These are phyloP conservation scores for Amniataba percoides DNA, from an alignment of 2,797 vertebrate genomes.

Conservation along the genomic window DNA sequence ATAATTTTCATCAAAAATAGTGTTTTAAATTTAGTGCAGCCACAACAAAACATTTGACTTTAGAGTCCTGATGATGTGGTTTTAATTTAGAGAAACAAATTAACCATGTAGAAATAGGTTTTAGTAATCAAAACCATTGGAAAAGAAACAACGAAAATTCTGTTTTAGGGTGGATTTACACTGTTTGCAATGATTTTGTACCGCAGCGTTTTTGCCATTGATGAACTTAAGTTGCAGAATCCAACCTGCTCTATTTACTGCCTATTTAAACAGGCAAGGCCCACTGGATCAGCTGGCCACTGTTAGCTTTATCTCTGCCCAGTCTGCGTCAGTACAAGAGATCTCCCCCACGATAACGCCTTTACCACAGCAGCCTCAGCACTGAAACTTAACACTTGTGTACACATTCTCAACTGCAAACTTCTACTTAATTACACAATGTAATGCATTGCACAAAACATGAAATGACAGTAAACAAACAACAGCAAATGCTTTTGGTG, in stretches of 20 bases:
- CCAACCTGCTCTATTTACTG: not conserved
- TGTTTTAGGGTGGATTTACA: not conserved
- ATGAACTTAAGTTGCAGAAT: constrained; percentile 7
- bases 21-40: not conserved
- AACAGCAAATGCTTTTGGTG: not conserved
- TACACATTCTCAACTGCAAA: constrained; percentile 11
- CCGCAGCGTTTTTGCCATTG: not conserved
- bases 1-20: not conserved
- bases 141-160: not conserved
- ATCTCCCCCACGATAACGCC: constrained; percentile 4
- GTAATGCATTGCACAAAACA: not conserved
- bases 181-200: not conserved
- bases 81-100: not conserved
- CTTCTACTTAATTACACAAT: constrained; percentile 19
- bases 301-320: constrained; percentile 10
- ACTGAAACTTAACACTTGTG: not conserved
- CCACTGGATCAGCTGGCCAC: not conserved
- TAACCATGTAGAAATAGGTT: not conserved
- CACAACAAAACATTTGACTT: not conserved
- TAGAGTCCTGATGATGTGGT: not conserved
- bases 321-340: constrained; percentile 39
- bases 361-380: not conserved
- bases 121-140: not conserved
- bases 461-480: constrained; percentile 21
- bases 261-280: not conserved